Conservation (phyloP, 2,888 invertebrate genomes). For the Pachliopta kotzebuea region DNA sequence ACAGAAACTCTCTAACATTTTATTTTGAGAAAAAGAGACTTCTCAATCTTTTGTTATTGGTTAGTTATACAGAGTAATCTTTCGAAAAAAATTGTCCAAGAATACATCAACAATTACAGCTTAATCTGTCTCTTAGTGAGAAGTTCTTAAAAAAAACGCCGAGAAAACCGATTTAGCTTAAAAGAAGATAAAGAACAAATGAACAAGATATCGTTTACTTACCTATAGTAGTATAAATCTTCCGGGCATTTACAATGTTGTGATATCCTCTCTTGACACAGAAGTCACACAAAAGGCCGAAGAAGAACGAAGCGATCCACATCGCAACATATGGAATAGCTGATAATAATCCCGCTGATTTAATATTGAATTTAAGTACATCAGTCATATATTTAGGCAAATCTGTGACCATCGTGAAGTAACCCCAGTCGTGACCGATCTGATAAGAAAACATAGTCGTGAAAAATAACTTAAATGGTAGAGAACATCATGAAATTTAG, state of each 20-base stretch:
- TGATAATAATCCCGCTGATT: constrained; percentile 82
- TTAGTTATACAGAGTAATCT: too few species aligned
- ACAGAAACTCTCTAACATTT: too few species aligned
- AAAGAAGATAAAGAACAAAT: too few species aligned
- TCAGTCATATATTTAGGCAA: constrained; percentile 86
- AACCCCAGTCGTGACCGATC: constrained; percentile 86
- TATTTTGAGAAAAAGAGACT: too few species aligned
- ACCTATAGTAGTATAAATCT: constrained; percentile 86
- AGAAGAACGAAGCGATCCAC: constrained; percentile 83
- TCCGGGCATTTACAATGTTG: constrained; percentile 80
- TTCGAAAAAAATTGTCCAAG: too few species aligned
- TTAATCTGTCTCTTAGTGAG: too few species aligned
- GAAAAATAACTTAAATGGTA: neutral
- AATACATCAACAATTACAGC: too few species aligned
- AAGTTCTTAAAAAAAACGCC: too few species aligned
- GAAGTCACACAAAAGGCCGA: constrained; percentile 86
- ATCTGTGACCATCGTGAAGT: constrained; percentile 86
- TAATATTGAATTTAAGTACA: constrained; percentile 83
- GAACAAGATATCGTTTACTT: constrained; percentile 38
- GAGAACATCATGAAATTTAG: too few species aligned
- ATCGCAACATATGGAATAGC: constrained; percentile 84
- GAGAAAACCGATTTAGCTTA: too few species aligned
- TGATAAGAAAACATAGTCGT: constrained; percentile 36
- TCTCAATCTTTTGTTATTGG: too few species aligned
- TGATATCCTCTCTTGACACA: constrained; percentile 81